phyloP scores from a whole-genome alignment of 2,113 vertebrate species.

The Rhea pennata region DNA sequence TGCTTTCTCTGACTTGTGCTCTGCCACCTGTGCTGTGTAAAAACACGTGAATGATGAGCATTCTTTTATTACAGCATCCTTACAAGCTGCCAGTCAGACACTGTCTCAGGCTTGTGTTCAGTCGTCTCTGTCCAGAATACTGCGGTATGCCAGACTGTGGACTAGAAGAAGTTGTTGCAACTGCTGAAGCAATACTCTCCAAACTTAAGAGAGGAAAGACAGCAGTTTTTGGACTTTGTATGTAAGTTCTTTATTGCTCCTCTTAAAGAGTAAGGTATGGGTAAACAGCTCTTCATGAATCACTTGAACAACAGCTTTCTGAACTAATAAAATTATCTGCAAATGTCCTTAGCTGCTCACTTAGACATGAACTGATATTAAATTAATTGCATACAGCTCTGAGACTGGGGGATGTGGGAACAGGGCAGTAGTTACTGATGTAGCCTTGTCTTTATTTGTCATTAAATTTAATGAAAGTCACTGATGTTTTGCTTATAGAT shows the following conservation, averaged over 20 bases:
- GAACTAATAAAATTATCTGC: not conserved
- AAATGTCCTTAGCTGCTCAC: not conserved
- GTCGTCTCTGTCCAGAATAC: not conserved
- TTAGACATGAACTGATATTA: not conserved
- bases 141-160: not conserved
- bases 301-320: not conserved
- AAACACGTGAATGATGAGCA: not conserved
- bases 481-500: not conserved
- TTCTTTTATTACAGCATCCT: not conserved
- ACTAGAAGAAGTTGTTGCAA: not conserved
- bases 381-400: not conserved
- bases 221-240: not conserved
- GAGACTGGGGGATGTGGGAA: not conserved
- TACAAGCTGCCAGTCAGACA: not conserved
- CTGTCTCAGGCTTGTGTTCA: not conserved
- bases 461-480: not conserved
- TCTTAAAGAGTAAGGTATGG: not conserved
- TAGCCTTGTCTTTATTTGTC: too few species aligned
- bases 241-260: not conserved
- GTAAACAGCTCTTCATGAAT: not conserved
- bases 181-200: not conserved
- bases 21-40: not conserved
- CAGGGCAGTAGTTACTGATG: too few species aligned
- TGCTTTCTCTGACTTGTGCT: too few species aligned
- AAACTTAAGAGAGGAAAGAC: not conserved